Base-by-base conservation (phyloP, 2,113 vertebrate genomes). In the Eudorcas thomsonii region DNA sequence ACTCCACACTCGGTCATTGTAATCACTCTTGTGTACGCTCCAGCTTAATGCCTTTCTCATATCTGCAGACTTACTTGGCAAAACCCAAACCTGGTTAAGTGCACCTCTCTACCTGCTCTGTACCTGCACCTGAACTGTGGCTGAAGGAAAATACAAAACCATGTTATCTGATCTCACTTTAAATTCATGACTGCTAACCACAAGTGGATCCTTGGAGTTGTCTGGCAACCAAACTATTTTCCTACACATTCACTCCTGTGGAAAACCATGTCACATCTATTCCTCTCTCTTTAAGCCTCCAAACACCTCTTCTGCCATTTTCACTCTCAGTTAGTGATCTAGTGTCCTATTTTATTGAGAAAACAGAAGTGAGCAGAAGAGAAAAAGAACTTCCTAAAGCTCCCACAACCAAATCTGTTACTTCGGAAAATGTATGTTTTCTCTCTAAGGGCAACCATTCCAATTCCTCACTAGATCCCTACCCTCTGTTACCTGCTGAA, bases 161-260 rank as follows among this genome's bases (percentile, higher is more conserved):
- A 77, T 4, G 0, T 39, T 93, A 78, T 80, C 39, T 87, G 21
- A 36, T 83, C 71, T 95, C 54, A 94, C 71, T 97, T 92, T 92
- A 96, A 64, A 96, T 92, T 90, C 39, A 45, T 92, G 77, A 89
- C 81, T 6, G 26, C 16, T 92, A 80, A 71, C 57, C 64, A 85
- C 90, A 93, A 77, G 45, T 78, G 86, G 1, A 25, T 90, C 60
- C 71, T 95, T 90, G 39, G 5, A 94, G 77, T 85, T 82, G 55
- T 64, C 55, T 92, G 55, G n/a, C 88, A 96, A 92, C 60, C 80
- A 85, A 85, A 90, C 25, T 59, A n/a, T 82, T 92, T 77, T 45
- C 43, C 81, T 94, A 43, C 45, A 71, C 39, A 87, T 43, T 83
- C 50, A 11, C 10, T 87, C 28, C 71, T 55, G n/a, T 91, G 84